phyloP scores from a whole-genome alignment of 64 coral and sea anemone genomes.

The Hydrozoanthus tunicans region DNA sequence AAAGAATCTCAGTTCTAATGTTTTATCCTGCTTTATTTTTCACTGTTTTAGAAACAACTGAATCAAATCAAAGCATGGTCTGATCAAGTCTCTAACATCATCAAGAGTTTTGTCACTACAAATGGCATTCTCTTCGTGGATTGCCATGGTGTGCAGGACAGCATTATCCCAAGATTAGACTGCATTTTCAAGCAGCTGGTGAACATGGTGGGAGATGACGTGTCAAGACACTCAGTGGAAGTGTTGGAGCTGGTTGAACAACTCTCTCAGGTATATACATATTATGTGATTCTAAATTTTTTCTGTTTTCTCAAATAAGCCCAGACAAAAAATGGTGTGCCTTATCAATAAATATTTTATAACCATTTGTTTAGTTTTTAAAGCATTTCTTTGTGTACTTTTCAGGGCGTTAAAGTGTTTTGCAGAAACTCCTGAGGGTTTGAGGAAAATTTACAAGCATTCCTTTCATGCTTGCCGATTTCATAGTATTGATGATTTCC shows the following conservation, averaged over 20 bases:
- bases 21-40: not conserved
- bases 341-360: too few species aligned
- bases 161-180: slow-evolving; percentile 71
- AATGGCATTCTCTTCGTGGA: slow-evolving; percentile 93
- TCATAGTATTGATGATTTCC: too few species aligned
- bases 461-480: too few species aligned
- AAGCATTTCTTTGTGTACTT: too few species aligned
- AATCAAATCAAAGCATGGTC: slow-evolving; percentile 82
- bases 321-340: too few species aligned
- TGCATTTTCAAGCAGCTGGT: slow-evolving; percentile 83
- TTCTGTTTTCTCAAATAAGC: too few species aligned
- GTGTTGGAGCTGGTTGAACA: slow-evolving; percentile 61
- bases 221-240: slow-evolving; percentile 74
- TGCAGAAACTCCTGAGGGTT: too few species aligned
- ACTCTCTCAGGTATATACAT: slow-evolving; percentile 60
- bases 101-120: slow-evolving; percentile 78
- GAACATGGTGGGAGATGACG: slow-evolving; percentile 72
- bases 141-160: slow-evolving; percentile 63
- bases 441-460: too few species aligned
- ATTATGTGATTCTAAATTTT: too few species aligned
- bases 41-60: slow-evolving; percentile 69
- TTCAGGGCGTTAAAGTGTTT: too few species aligned
- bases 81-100: slow-evolving; percentile 76
- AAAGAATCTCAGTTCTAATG: not conserved
- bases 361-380: too few species aligned